These are phyloP conservation scores for Cossypha dichroa DNA, from an alignment of 2,797 vertebrate species.

Conservation along the genomic window DNA sequence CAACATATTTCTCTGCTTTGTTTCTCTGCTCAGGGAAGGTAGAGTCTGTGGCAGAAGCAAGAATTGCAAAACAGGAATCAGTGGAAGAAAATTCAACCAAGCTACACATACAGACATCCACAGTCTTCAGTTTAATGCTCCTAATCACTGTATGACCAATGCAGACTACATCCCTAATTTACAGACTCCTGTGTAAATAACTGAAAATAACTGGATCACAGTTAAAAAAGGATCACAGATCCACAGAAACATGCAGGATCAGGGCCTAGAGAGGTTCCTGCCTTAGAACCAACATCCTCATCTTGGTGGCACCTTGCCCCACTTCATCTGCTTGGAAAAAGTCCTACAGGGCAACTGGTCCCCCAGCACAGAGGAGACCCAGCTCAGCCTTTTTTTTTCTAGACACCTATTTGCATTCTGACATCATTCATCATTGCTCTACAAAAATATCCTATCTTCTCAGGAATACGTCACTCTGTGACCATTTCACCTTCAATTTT, in stretches of 20 bases:
- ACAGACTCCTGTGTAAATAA: background rate
- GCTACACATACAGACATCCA: background rate
- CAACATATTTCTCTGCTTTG: background rate
- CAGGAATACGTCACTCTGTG: background rate
- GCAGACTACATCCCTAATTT: background rate
- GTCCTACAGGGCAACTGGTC: background rate
- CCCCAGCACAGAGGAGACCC: background rate
- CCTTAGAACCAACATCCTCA: background rate
- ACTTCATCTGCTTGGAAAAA: background rate
- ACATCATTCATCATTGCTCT: background rate
- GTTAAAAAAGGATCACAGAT: background rate
- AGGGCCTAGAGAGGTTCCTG: background rate
- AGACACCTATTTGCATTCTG: background rate
- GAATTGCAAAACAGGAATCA: background rate
- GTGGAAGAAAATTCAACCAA: background rate
- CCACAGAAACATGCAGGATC: background rate
- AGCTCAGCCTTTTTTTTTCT: background rate
- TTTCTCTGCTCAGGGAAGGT: background rate
- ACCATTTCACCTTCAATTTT: background rate
- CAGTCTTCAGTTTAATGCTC: background rate
- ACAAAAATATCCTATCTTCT: background rate
- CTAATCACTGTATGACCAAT: background rate
- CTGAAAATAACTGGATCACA: background rate
- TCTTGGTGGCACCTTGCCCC: background rate
- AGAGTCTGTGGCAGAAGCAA: background rate